phyloP scores from a whole-genome alignment of 2,888 invertebrate genomes.

The Ferdinandea cuprea region DNA sequence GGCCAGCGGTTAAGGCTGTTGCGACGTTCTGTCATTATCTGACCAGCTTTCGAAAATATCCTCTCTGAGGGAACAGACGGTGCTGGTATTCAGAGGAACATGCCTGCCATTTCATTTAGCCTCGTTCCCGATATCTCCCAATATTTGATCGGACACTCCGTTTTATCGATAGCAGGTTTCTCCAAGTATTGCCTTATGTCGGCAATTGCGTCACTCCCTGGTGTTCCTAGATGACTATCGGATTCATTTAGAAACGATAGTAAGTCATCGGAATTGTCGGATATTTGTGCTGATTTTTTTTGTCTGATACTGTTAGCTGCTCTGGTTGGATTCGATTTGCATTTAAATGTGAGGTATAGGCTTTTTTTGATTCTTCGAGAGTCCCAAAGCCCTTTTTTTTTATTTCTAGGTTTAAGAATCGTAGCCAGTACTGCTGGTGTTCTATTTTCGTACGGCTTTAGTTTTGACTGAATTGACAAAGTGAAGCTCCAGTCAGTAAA shows the following conservation, averaged over 20 bases:
- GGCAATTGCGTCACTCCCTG: not conserved
- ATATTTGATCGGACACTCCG: no score
- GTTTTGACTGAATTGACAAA: constrained; percentile 10
- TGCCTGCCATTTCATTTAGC: no score
- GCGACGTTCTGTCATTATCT: no score
- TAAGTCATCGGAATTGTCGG: not conserved
- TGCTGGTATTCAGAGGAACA: no score
- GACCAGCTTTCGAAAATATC: no score
- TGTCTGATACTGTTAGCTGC: not conserved
- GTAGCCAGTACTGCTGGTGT: constrained; percentile 6
- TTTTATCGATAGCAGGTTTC: not conserved
- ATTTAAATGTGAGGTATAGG: constrained; percentile 1
- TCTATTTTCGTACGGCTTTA: constrained; percentile 9
- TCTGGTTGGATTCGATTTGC: not conserved
- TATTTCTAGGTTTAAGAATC: not conserved
- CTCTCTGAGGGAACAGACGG: no score
- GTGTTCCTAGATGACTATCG: not conserved
- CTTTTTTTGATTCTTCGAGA: constrained; percentile 1
- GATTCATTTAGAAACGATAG: not conserved
- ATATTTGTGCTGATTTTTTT: not conserved
- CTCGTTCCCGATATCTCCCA: not conserved
- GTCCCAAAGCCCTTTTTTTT: constrained; percentile 13
- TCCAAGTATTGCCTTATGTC: not conserved
- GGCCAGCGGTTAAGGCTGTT: no score
- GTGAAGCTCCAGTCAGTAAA: not conserved